A percentile compares a stretch with the other conserved stretches of the same genome.
Evolutionary conservation across 2,797 vertebrate genomes (phyloP).

Genomic region (Anniella stebbinsi): DNA sequence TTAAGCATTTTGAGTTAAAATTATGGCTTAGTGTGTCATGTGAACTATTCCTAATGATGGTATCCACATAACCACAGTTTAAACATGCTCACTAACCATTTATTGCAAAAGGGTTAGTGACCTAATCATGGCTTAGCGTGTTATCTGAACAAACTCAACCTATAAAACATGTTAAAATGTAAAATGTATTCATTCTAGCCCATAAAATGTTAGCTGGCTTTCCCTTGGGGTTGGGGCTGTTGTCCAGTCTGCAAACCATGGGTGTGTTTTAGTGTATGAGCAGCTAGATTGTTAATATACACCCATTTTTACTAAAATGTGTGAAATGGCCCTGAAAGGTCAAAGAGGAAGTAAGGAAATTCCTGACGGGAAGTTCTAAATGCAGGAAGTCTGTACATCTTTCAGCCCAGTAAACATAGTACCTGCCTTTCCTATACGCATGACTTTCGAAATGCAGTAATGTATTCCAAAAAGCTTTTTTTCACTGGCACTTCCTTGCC

Average conservation of each 20-base stretch:
- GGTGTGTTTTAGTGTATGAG: not conserved
- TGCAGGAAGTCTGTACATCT: conserved; percentile 19
- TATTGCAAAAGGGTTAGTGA: too few relatives aligned
- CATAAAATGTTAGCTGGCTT: not conserved
- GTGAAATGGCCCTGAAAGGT: not conserved
- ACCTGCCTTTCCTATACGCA: conserved; percentile 35
- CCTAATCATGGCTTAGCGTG: too few relatives aligned
- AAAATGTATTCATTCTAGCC: not conserved
- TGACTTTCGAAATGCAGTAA: conserved; percentile 55
- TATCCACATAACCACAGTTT: too few relatives aligned
- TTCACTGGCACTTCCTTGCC: conserved; percentile 65
- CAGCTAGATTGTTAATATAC: not conserved
- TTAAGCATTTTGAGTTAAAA: too few relatives aligned
- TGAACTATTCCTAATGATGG: too few relatives aligned
- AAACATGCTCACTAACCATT: too few relatives aligned
- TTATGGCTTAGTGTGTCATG: too few relatives aligned
- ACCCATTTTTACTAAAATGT: not conserved
- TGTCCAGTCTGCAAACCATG: not conserved
- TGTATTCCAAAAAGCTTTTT: conserved; percentile 64
- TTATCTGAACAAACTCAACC: too few relatives aligned
- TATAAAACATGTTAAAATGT: too few relatives aligned
- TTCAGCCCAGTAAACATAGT: conserved; percentile 22
- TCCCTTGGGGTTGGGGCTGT: not conserved
- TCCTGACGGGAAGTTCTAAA: conserved; percentile 30
- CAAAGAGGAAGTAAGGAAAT: not conserved